phyloP scores from a whole-genome alignment of 1,140 invertebrate genomes.

The Tyrophagus putrescentiae region DNA sequence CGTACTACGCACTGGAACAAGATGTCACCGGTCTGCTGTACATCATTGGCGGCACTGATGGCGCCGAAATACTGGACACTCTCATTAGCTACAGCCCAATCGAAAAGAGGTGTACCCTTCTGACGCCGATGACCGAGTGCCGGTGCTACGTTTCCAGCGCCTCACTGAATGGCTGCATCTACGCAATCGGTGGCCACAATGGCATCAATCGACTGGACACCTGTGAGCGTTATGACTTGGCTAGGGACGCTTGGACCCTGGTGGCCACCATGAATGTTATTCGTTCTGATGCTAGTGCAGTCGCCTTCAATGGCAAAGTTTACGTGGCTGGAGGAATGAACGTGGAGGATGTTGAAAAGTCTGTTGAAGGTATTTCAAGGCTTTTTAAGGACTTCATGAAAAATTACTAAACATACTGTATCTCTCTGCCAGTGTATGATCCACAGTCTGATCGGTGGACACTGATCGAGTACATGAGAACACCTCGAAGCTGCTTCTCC shows the following conservation, averaged over 20 bases:
- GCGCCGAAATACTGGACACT: constrained; percentile 52
- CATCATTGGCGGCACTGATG: constrained; percentile 58
- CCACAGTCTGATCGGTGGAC: constrained; percentile 44
- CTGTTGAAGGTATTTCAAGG: too few species aligned
- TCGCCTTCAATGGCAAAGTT: constrained; percentile 39
- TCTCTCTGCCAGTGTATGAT: constrained; percentile 43
- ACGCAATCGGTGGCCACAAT: constrained; percentile 44
- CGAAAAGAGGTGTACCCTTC: constrained; percentile 1
- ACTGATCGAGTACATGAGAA: constrained; percentile 55
- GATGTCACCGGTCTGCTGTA: constrained; percentile 50
- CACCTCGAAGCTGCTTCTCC: constrained; percentile 56
- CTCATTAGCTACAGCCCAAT: constrained; percentile 50
- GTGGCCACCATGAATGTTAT: constrained; percentile 40
- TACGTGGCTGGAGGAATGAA: constrained; percentile 49
- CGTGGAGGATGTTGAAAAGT: constrained; percentile 35
- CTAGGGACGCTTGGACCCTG: background rate
- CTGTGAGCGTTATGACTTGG: constrained; percentile 10
- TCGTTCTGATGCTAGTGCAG: constrained; percentile 55
- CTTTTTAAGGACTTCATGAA: constrained; percentile 17
- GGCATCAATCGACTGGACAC: background rate
- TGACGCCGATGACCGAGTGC: constrained; percentile 15
- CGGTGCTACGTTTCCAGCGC: constrained; percentile 42
- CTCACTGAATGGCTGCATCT: constrained; percentile 52
- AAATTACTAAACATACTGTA: constrained; percentile 47
- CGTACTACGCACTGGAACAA: constrained; percentile 53